A percentile compares a stretch with the other conserved stretches of the same genome.
Conservation (phyloP, 2,113 vertebrate species). For the Tychaedon coryphoeus region DNA sequence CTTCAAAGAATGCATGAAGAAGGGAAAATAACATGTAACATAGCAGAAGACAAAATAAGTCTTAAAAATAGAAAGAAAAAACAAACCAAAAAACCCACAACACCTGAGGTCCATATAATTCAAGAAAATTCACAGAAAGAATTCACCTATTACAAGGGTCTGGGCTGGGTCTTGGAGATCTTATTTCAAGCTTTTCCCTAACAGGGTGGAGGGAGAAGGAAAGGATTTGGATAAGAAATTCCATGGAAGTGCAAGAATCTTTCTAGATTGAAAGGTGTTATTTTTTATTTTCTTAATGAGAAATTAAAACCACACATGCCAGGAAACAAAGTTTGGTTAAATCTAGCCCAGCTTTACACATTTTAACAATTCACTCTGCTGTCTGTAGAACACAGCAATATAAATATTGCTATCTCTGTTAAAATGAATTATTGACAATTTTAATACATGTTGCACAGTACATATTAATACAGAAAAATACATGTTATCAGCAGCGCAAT, state of each 20-base stretch:
- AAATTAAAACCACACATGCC: neutral
- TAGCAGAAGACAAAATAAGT: neutral
- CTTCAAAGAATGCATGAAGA: neutral
- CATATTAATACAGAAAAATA: conserved; percentile 84
- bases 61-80: neutral
- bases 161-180: neutral
- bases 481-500: conserved; percentile 82
- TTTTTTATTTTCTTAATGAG: neutral
- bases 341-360: conserved; percentile 57
- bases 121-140: neutral
- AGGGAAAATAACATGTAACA: neutral
- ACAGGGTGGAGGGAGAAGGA: neutral
- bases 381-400: conserved; percentile 74
- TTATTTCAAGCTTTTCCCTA: neutral
- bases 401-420: conserved; percentile 78
- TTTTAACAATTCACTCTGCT: conserved; percentile 56
- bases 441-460: conserved; percentile 84
- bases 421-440: conserved; percentile 81
- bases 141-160: neutral
- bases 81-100: neutral
- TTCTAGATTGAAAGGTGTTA: neutral
- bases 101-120: neutral
- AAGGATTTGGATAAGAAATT: neutral
- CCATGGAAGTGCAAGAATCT: neutral
- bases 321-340: conserved; percentile 61